phyloP scores from a whole-genome alignment of 2,113 vertebrate species.

The Chascanopsetta lugubris region DNA sequence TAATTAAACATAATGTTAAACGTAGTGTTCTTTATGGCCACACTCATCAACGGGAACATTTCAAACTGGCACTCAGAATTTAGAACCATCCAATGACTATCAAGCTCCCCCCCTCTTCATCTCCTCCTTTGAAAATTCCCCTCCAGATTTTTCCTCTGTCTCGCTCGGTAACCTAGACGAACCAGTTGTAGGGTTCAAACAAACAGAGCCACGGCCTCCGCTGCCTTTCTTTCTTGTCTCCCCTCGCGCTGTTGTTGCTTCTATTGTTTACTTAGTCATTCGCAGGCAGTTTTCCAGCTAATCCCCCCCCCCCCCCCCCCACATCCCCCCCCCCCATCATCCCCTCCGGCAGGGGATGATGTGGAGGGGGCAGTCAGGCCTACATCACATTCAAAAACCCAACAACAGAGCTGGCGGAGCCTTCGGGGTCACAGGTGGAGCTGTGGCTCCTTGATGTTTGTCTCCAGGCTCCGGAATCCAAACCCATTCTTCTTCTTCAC shows the following conservation, averaged over 20 bases:
- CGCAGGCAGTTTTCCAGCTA: conserved; percentile 57
- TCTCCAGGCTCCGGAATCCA: conserved; percentile 49
- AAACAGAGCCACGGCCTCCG: conserved; percentile 41
- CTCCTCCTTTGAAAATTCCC: conserved; percentile 7
- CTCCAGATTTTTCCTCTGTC: conserved; percentile 32
- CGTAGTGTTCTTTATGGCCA: too few species aligned
- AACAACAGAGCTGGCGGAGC: conserved; percentile 27
- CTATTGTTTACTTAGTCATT: conserved; percentile 68
- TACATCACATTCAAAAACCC: conserved; percentile 48
- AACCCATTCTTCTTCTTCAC: conserved; percentile 56
- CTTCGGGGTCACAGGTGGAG: conserved; percentile 64
- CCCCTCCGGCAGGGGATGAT: conserved; percentile 53
- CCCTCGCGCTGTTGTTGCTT: conserved; percentile 49
- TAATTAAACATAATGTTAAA: too few species aligned
- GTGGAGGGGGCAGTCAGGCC: conserved; percentile 53
- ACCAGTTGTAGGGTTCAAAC: conserved; percentile 34
- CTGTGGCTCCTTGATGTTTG: conserved; percentile 55
- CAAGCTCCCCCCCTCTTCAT: not conserved
- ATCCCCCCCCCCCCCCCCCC: conserved; percentile 58
- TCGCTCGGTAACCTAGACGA: conserved; percentile 43
- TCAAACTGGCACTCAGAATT: too few species aligned
- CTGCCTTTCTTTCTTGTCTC: conserved; percentile 37
- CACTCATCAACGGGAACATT: too few species aligned
- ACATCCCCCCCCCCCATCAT: conserved; percentile 55
- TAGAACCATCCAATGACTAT: not conserved